These are phyloP conservation scores for Argyrosomus regius DNA, from an alignment of 2,797 vertebrate species.

Conservation along the genomic window DNA sequence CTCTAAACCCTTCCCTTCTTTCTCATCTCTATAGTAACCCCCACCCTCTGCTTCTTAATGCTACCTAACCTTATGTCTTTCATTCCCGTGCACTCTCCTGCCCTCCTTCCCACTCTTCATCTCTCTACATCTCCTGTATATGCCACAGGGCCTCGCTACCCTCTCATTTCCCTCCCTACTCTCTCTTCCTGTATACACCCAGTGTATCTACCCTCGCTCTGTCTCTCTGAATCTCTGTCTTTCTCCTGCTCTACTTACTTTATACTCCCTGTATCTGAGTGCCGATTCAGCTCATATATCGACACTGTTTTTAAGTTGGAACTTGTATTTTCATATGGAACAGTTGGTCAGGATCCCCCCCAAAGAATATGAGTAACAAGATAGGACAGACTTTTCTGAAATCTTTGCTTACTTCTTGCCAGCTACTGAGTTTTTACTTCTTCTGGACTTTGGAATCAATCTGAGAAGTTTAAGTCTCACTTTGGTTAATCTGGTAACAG, in stretches of 20 bases:
- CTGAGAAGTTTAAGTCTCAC: not conserved
- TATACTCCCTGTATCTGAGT: constrained; percentile 2
- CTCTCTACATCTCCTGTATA: constrained; percentile 29
- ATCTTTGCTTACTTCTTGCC: not conserved
- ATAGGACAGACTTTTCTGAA: constrained; percentile 8
- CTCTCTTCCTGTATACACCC: constrained; percentile 54
- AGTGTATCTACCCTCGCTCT: constrained; percentile 18
- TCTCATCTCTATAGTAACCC: constrained; percentile 54
- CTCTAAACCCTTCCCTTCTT: constrained; percentile 59
- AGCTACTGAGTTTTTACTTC: not conserved
- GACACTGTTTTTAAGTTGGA: not conserved
- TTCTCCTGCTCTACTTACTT: constrained; percentile 33
- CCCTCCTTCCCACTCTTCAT: constrained; percentile 43
- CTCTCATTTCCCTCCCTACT: constrained; percentile 59
- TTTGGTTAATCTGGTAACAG: constrained; percentile 5
- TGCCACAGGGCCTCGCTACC: constrained; percentile 55
- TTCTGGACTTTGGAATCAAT: not conserved
- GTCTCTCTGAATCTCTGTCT: constrained; percentile 13
- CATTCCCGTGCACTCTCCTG: constrained; percentile 22
- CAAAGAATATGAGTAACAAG: constrained; percentile 11
- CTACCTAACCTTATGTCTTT: constrained; percentile 29
- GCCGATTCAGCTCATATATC: not conserved
- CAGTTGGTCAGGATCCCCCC: not conserved
- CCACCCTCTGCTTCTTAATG: constrained; percentile 39
- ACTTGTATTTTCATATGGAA: not conserved